Evolutionary conservation across 2,888 invertebrate genomes (phyloP).

Genomic region (Boloria euphrosyne): DNA sequence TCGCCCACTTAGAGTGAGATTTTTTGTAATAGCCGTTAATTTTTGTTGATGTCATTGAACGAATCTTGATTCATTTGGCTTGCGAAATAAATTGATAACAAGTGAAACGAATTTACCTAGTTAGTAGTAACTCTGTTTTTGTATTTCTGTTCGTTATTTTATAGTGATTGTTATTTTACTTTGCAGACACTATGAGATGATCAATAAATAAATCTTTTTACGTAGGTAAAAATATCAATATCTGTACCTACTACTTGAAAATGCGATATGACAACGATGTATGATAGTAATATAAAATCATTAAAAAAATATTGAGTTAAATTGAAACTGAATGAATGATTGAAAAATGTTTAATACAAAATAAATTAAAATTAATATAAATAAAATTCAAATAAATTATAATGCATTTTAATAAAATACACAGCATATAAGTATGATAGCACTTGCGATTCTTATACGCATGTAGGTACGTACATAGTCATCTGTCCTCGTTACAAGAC

Average conservation of each 20-base stretch:
- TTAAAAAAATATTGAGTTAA: no score
- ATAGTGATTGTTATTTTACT: no score
- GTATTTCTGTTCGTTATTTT: conserved; percentile 20
- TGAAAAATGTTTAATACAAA: no score
- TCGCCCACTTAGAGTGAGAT: conserved; percentile 34
- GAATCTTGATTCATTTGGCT: conserved; percentile 24
- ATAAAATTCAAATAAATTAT: background rate
- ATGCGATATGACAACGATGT: no score
- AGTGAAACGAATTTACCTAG: conserved; percentile 2
- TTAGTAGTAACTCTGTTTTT: background rate
- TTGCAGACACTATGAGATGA: no score
- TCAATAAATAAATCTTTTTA: no score
- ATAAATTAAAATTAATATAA: no score
- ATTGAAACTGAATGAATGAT: no score
- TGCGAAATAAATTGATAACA: conserved; percentile 23
- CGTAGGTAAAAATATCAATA: no score
- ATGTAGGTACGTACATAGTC: conserved; percentile 41
- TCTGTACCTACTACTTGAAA: no score
- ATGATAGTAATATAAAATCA: no score
- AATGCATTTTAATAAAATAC: conserved; percentile 12
- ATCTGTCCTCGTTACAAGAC: conserved; percentile 49
- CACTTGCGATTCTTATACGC: conserved; percentile 44
- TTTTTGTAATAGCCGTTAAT: conserved; percentile 25
- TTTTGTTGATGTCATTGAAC: conserved; percentile 34
- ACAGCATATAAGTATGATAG: conserved; percentile 18